Conservation (phyloP, 2,888 invertebrate genomes). For the Chloroclystis v-ata region DNA sequence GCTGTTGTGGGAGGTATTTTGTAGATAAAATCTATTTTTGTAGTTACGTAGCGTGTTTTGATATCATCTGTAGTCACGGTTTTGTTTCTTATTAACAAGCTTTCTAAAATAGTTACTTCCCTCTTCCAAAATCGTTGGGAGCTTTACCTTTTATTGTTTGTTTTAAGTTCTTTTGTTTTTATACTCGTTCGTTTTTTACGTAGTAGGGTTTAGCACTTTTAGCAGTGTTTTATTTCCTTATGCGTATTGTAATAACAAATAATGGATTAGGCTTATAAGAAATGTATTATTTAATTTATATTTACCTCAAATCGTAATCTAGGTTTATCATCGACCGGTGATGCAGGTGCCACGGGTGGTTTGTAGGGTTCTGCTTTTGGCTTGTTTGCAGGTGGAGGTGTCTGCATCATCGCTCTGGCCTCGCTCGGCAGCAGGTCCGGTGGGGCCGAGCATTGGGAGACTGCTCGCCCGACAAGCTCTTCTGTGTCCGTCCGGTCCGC, state of each 20-base stretch:
- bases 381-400: slow-evolving; percentile 37
- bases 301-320: slow-evolving; percentile 68
- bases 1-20: slow-evolving; percentile 14
- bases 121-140: too few relatives aligned
- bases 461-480: slow-evolving; percentile 81
- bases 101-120: slow-evolving; percentile 35
- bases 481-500: slow-evolving; percentile 83
- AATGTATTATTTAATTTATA: background rate
- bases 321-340: slow-evolving; percentile 54
- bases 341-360: slow-evolving; percentile 34
- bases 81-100: slow-evolving; percentile 33
- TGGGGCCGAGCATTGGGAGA: slow-evolving; percentile 81
- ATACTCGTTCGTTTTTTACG: too few relatives aligned
- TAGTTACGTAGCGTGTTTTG: slow-evolving; percentile 24
- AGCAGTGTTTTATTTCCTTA: too few relatives aligned
- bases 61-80: slow-evolving; percentile 48
- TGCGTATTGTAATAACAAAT: too few relatives aligned
- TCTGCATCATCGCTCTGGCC: slow-evolving; percentile 70
- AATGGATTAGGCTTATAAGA: too few relatives aligned
- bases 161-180: background rate
- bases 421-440: slow-evolving; percentile 80
- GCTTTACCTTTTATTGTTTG: too few relatives aligned
- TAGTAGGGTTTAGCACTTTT: too few relatives aligned
- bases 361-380: slow-evolving; percentile 36
- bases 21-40: slow-evolving; percentile 21